Base-by-base conservation (phyloP, 1,140 invertebrate genomes). In the Wasmannia auropunctata region DNA sequence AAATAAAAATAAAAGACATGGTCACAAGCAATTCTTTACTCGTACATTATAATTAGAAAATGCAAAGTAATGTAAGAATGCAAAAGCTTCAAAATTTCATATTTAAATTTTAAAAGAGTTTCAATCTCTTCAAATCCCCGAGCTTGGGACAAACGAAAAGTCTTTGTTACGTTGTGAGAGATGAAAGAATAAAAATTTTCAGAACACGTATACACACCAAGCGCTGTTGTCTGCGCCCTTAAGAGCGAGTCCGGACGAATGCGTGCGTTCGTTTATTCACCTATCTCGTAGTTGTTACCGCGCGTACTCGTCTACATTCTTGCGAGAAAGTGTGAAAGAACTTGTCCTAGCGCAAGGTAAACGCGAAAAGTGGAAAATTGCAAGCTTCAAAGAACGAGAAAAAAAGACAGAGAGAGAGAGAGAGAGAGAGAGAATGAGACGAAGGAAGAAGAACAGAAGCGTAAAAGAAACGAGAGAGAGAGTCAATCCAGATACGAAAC, bases 401-500 rank as follows among this genome's bases (percentile, higher is more conserved):
- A 51, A 28, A 46, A 14, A 37, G 46, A n/a, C n/a, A 81, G 16
- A 58, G 16, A n/a, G 34, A 60, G 46, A 34, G 16, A 34, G 10
- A 22, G 37, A n/a, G 34, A 11, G 19, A 25, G 40, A 5, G n/a
- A 19, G 16, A 16, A 31, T 6, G 40, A 51, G 14, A 69, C n/a
- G 0, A 3, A n/a, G 10, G 8, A 67, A 22, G n/a, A n/a, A n/a
- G n/a, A n/a, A 74, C 28, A 43, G 22, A 46, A 16, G 22, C 22
- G 49, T 2, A 31, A 72, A 54, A 76, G 51, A 69, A 49, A 72
- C 54, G 83, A 56, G 67, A 86, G 67, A 51, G 19, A 86, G 67
- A 51, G 19, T 28, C 5, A 70, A 43, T 80, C 70, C 74, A 87
- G 88, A 86, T 89, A 90, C 63, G 65, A 75, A 81, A 85, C 56